Percentiles rank a stretch among this genome's conserved stretches.
phyloP scores from a whole-genome alignment of 2,113 vertebrate species.

The Lichenostomus cassidix region DNA sequence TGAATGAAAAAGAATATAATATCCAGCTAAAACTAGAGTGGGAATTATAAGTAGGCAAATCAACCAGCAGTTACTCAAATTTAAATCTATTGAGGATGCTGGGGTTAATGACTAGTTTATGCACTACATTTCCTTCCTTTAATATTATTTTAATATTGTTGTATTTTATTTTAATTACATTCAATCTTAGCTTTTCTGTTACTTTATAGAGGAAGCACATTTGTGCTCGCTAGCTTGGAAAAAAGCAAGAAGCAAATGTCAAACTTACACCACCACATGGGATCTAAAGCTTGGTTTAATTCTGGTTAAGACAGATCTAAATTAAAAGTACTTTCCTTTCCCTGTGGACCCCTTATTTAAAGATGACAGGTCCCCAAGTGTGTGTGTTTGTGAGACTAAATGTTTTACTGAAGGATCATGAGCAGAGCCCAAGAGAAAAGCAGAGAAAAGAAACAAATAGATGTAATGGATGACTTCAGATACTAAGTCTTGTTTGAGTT shows the following conservation, averaged over 20 bases:
- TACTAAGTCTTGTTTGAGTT: neutral
- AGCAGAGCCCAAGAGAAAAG: neutral
- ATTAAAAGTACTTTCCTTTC: slow-evolving; percentile 13
- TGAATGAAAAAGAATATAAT: slow-evolving; percentile 39
- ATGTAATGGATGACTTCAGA: neutral
- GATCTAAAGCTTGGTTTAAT: slow-evolving; percentile 35
- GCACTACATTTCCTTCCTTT: slow-evolving; percentile 62
- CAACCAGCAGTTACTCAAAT: slow-evolving; percentile 51
- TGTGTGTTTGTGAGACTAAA: neutral
- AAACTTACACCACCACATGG: neutral
- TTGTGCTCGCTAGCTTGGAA: neutral
- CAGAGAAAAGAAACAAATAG: neutral
- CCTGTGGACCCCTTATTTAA: neutral
- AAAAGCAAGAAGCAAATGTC: slow-evolving; percentile 24
- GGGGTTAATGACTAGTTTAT: slow-evolving; percentile 65
- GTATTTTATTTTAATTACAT: slow-evolving; percentile 61
- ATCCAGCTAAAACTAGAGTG: slow-evolving; percentile 43
- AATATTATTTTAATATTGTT: slow-evolving; percentile 68
- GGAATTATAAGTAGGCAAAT: slow-evolving; percentile 58
- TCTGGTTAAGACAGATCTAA: slow-evolving; percentile 30
- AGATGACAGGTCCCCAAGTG: neutral
- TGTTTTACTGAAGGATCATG: neutral
- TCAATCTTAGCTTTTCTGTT: slow-evolving; percentile 49
- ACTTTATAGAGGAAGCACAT: neutral
- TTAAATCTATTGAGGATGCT: slow-evolving; percentile 61